Evolutionary conservation across 2,797 vertebrate species (phyloP).

Genomic region (Gambelia wislizenii): DNA sequence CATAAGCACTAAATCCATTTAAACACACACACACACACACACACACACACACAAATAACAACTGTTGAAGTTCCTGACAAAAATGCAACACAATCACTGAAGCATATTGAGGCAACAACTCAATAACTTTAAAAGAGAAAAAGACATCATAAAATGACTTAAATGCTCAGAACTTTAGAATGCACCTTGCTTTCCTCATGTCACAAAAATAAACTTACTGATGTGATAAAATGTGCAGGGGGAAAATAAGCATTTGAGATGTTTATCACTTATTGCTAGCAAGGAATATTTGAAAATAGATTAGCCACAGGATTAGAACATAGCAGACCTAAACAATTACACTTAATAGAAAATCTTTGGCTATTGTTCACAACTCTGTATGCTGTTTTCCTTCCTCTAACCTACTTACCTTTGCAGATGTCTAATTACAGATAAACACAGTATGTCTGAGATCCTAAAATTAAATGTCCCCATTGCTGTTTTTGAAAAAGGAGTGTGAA

Average conservation of each 20-base stretch:
- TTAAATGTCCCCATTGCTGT: neutral
- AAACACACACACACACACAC: neutral
- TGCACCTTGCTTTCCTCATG: neutral
- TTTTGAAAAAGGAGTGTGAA: neutral
- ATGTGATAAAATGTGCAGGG: neutral
- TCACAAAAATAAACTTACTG: neutral
- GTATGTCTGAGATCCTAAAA: neutral
- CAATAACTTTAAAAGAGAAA: neutral
- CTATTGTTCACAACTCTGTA: neutral
- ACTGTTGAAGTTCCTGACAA: neutral
- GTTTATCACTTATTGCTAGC: neutral
- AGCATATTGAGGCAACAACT: neutral
- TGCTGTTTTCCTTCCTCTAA: neutral
- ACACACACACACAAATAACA: neutral
- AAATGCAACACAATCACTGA: neutral
- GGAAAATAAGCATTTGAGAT: neutral
- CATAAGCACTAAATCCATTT: neutral
- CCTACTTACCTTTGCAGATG: neutral
- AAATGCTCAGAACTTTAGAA: neutral
- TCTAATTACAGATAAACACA: neutral
- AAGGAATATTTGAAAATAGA: neutral
- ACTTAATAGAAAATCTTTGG: neutral
- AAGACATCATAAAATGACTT: neutral
- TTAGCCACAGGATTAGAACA: neutral
- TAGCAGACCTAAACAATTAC: neutral